Evolutionary conservation across 2,888 invertebrate genomes (phyloP).

Genomic region (Diarsia mendica): DNA sequence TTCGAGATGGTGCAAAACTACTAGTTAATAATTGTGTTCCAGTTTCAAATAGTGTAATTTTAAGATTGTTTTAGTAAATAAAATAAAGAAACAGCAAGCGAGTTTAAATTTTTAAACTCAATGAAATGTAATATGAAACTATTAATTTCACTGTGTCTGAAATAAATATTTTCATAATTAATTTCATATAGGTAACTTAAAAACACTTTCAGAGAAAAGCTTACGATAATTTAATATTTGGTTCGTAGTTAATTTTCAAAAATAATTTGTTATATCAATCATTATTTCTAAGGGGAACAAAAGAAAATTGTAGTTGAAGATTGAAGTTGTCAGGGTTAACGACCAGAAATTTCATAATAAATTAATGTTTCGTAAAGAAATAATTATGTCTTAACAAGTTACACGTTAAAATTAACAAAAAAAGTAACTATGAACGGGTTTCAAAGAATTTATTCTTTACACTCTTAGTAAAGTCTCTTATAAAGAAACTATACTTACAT

Average conservation of each 20-base stretch:
- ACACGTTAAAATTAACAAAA: not conserved
- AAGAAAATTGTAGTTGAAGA: not conserved
- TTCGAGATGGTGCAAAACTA: constrained; percentile 28
- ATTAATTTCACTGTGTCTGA: too few species aligned
- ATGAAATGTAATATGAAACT: too few species aligned
- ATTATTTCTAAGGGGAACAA: not conserved
- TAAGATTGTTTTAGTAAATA: not conserved
- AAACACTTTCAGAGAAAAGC: not conserved
- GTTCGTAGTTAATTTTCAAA: not conserved
- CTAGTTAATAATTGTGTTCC: constrained; percentile 30
- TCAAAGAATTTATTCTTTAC: not conserved
- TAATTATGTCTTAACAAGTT: not conserved
- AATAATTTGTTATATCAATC: not conserved
- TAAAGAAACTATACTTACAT: constrained; percentile 72
- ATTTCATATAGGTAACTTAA: not conserved
- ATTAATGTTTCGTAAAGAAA: not conserved
- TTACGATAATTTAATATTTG: not conserved
- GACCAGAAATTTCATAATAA: not conserved
- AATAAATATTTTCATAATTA: not conserved
- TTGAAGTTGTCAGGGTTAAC: not conserved
- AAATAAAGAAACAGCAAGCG: not conserved
- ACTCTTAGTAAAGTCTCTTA: constrained; percentile 36
- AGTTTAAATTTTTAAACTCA: too few species aligned
- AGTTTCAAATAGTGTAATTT: constrained; percentile 16
- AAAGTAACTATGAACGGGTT: not conserved